Evolutionary conservation across 2,888 invertebrate genomes (phyloP), one percentile per base, ranked within the genome.

Genomic region (Tachina fera): DNA sequence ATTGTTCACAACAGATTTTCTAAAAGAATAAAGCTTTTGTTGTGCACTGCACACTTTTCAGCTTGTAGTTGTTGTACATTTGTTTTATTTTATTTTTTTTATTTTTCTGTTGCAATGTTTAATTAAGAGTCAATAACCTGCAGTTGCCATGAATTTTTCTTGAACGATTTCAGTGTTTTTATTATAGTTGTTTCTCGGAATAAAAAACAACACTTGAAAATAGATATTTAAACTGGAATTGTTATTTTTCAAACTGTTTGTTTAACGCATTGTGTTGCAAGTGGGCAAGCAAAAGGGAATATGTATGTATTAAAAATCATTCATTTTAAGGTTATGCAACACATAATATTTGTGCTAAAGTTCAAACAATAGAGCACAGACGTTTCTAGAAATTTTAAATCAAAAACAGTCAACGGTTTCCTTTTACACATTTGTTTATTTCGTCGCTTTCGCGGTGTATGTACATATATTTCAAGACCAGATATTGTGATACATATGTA

Each of bases 111-210:
- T 83, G 71, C 77, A 72, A 72, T 70, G 31, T 63, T 63, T 74
- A 80, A 80, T 71, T 72, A 83, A 1, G 86, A 80, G 86, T 86
- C 86, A 86, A 86, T 86, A 86, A 86, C 86, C 86, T 86, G 78
- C 60, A 86, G 86, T 86, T 86, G 76, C 86, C 83, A 83, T 86
- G 86, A 86, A 80, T 80, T 83, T 79, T 86, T 75, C 75, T 79
- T 75, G 45, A 58, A 79, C 41, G 49, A 51, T 79, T 74, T 79
- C 67, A 61, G 63, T 71, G 71, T 78, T 71, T 82, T 78, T 78
- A n/a, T 22, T 22, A 4, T 78, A 22, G 45, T 72, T 72, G 22
- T 67, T 65, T 67, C 45, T 71, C n/a, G 43, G 49, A 61, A 49
- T 9, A 47, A 58, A 39, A 19, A 41, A 45, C 43, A 61, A 60